Base-by-base conservation (phyloP, 2,113 vertebrate species). In the Danionella cerebrum region DNA sequence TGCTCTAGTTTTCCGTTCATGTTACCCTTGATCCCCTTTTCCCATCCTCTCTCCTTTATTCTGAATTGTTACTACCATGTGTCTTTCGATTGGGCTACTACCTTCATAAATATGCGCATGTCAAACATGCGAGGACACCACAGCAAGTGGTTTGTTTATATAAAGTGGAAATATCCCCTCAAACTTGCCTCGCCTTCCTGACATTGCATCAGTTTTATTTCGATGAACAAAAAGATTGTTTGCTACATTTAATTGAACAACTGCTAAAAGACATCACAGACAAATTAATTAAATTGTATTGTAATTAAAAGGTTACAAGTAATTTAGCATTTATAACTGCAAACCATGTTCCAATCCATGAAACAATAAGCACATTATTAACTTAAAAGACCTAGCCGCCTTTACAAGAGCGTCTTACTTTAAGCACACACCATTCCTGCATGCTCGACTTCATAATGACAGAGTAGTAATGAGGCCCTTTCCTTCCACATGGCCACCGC, bases 401-500 rank as follows among this genome's bases (percentile, higher is more conserved):
- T 55, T 54, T 54, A 65, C 44, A 57, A 67, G 47, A 59, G 22
- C 22, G 31, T 33, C 35, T 55, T 44, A 59, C 57, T 62, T 69
- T 4, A 18, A 58, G 41, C 48, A 16, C 48, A 8, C 12, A 27
- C 8, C 44, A 24, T 35, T 58, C 65, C 58, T 18, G 60, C 52
- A 48, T 52, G 52, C 45, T 60, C 48, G 14, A 35, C 42, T 62
- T 8, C 21, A 16, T 73, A 70, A 63, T 76, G 50, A 70, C 62
- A 73, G 66, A 36, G 66, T 39, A 27, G 41, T 24, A 67, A 52
- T 63, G 47, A 70, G 27, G 50, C 38, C 44, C 10, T 69, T 67
- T 51, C 38, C 65, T 58, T 51, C 24, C 54, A 57, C 68, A 74
- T 33, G 67, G 64, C 66, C 54, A 39, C 45, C 69, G 41, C 19